Evolutionary conservation across 2,113 vertebrate species (phyloP), one percentile per base, ranked within the genome.

Genomic region (Trichechus manatus): DNA sequence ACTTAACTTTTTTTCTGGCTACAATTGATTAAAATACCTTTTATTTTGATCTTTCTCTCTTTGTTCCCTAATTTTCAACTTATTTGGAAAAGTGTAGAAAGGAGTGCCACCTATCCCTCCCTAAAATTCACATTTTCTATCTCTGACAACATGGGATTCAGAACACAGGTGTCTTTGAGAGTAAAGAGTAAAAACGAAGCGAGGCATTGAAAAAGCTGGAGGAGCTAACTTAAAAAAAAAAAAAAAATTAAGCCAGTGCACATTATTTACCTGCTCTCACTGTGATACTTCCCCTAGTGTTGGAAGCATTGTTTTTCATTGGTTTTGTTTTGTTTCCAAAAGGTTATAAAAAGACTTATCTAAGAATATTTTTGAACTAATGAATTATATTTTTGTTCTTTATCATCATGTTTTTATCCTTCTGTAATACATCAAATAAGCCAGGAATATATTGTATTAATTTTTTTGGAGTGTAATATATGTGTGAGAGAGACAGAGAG

Each of bases 31-130:
- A 95, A 90, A 74, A 50, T 97, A 84, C 1, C 5, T 63, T 74
- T 89, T 83, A 78, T 89, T 79, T 88, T 70, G 25, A 84, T 25
- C 15, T 85, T 86, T 85, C 9, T 85, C 47, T 20, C 9, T 79
- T 83, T 61, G 64, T 88, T 91, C 68, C 29, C 77, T 80, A 77
- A 64, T 89, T 96, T 96, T 87, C 25, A 91, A 39, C 20, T 75
- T 74, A 68, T 75, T 89, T 27, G 74, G 42, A 72, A 72, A 61
- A 87, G 4, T 17, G 36, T 66, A 72, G n/a, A 96, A 94, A 97
- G 25, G 27, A 87, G 59, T 77, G 20, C 14, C 7, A 53, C 44
- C 0, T 66, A 17, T 72, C 77, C 23, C 17, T 94, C 7, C 15
- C 44, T 95, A 82, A 89, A 80, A 81, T 63, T 94, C 44, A 78